Percentiles rank a stretch among this genome's conserved stretches.
These are phyloP conservation scores for Aphelenchoides besseyi DNA, from an alignment of 1,140 invertebrate genomes.

Conservation along the genomic window DNA sequence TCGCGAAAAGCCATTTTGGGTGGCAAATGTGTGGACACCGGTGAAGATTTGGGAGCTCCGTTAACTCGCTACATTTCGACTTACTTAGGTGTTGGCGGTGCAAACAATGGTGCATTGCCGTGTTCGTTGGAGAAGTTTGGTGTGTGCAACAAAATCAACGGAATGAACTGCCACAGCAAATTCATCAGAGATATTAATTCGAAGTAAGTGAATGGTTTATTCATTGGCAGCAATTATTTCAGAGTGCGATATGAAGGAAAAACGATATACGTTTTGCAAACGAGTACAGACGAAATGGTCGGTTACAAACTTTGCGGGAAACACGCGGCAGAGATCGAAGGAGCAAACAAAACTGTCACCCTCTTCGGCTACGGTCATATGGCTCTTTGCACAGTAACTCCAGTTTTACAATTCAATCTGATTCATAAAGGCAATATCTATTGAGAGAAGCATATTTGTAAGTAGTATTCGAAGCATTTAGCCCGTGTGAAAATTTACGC, in stretches of 20 bases:
- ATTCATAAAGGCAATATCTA: not conserved
- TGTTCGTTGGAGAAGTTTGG: not conserved
- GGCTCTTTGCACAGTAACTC: not conserved
- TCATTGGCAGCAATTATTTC: no score
- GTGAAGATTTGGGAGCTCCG: conserved; percentile 21
- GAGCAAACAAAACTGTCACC: not conserved
- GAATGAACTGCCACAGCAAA: not conserved
- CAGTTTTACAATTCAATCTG: not conserved
- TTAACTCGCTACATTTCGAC: conserved; percentile 12
- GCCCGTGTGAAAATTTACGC: no score
- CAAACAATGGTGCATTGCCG: conserved; percentile 2
- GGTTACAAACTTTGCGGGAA: not conserved
- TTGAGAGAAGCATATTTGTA: no score
- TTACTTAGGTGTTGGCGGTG: conserved; percentile 20
- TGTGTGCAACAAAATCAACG: not conserved
- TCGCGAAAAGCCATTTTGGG: conserved; percentile 38
- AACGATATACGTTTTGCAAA: not conserved
- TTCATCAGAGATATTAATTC: not conserved
- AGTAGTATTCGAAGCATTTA: no score
- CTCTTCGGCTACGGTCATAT: not conserved
- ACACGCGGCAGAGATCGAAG: not conserved
- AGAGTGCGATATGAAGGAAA: not conserved
- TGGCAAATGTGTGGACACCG: conserved; percentile 25
- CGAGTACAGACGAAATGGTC: not conserved
- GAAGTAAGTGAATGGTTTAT: no score